Evolutionary conservation across 2,888 invertebrate species (phyloP), one percentile per base, ranked within the genome.

Genomic region (Orchesella flavescens): DNA sequence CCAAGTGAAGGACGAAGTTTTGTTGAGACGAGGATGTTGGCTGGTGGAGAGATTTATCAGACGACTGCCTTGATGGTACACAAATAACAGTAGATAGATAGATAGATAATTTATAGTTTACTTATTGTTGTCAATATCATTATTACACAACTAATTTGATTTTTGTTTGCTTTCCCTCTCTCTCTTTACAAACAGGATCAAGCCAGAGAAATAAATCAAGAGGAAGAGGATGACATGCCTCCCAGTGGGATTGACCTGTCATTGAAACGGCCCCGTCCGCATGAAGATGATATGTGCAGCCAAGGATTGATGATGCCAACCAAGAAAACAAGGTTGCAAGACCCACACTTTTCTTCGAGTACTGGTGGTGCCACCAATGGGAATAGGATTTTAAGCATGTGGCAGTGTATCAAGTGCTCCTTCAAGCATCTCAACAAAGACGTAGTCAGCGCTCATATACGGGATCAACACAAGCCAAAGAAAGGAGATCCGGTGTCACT

Each of bases 321-420:
- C 12, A 49, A 49, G 49, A 49, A 49, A 49, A 34, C 72, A 49
- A 7, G n/a, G 15, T 7, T 17, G 24, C 49, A 84, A 86, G 44
- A 85, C 72, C 23, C 2, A 59, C 46, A 57, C 63, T 88, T 89
- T n/a, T 75, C 88, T 2, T 87, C 89, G 9, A 87, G 88, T 88
- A 43, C 83, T 78, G 0, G 88, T 84, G 86, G 86, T 86, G 21
- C 86, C 87, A 61, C 84, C 86, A 75, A 87, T 87, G 43, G 73
- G 71, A 34, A 43, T 87, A 90, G 1, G 89, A 91, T 88, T 89
- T 17, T 88, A 88, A 82, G 89, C 88, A 66, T 85, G 88, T 96
- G 96, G 94, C 95, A 96, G 90, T 97, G 97, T 91, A 96, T 96
- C 90, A 95, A 95, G 89, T 97, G 97, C 90, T 93, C 94, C 90